Evolutionary conservation across 2,888 invertebrate genomes (phyloP).

Genomic region (Heliconius sara): DNA sequence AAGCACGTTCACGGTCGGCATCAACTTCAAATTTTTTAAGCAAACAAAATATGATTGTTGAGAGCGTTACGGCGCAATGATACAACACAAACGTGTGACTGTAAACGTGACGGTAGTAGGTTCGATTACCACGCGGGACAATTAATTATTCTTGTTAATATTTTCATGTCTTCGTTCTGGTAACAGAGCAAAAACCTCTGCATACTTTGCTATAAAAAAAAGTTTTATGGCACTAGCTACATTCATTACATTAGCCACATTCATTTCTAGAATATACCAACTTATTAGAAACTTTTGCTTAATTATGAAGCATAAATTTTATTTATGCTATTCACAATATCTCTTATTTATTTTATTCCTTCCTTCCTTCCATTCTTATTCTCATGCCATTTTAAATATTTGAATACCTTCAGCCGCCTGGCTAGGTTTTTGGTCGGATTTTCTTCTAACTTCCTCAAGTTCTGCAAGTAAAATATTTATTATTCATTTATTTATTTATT

Average conservation of each 20-base stretch:
- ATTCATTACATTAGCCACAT: background rate
- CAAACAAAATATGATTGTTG: background rate
- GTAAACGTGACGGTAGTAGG: no score
- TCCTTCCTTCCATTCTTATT: no score
- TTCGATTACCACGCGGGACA: no score
- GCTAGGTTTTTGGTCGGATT: background rate
- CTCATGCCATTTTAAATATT: background rate
- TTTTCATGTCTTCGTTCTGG: no score
- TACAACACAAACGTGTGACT: no score
- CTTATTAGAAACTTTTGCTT: background rate
- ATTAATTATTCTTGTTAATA: no score
- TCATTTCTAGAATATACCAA: background rate
- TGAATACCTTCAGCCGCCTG: slow-evolving; percentile 3
- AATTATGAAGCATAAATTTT: background rate
- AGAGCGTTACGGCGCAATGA: no score
- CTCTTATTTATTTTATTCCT: no score
- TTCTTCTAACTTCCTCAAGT: slow-evolving; percentile 14
- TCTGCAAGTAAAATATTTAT: no score
- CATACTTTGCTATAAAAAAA: background rate
- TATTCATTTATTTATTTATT: no score
- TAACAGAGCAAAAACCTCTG: no score
- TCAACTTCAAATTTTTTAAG: slow-evolving; percentile 52
- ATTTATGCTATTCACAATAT: background rate
- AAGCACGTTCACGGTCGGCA: slow-evolving; percentile 57
- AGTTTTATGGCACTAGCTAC: background rate